phyloP scores from a whole-genome alignment of 2,797 vertebrate species.

The Natrix natrix region DNA sequence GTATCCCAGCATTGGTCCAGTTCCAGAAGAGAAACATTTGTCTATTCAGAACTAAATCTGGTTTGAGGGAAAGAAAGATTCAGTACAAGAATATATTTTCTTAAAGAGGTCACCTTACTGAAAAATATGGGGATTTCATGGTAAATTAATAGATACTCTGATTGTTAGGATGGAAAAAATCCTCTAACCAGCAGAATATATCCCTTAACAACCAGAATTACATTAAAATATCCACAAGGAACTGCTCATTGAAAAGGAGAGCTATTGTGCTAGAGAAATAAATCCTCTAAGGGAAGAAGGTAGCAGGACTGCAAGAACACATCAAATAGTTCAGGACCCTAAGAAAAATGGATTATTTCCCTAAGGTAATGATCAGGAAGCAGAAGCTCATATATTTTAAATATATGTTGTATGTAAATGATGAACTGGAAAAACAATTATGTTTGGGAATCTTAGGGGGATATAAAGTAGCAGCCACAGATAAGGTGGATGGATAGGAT shows the following conservation, averaged over 20 bases:
- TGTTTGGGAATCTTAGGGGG: background rate
- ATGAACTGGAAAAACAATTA: background rate
- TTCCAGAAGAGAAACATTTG: background rate
- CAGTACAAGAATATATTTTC: background rate
- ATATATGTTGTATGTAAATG: background rate
- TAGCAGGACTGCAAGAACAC: background rate
- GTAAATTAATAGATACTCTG: background rate
- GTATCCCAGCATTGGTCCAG: no score
- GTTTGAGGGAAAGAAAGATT: background rate
- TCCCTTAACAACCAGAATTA: background rate
- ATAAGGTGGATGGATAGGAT: background rate
- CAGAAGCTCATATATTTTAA: background rate
- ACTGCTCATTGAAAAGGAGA: background rate
- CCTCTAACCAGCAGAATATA: background rate
- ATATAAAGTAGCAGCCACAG: background rate
- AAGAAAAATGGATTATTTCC: background rate
- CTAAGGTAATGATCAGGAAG: background rate
- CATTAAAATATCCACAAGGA: background rate
- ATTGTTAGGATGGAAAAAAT: background rate
- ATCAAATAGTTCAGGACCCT: background rate
- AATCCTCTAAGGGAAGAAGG: background rate
- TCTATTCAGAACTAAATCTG: background rate
- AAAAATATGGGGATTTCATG: background rate
- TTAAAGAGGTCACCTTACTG: background rate
- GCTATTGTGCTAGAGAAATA: background rate